Conservation (phyloP, 2,113 vertebrate genomes). For the human region DNA sequence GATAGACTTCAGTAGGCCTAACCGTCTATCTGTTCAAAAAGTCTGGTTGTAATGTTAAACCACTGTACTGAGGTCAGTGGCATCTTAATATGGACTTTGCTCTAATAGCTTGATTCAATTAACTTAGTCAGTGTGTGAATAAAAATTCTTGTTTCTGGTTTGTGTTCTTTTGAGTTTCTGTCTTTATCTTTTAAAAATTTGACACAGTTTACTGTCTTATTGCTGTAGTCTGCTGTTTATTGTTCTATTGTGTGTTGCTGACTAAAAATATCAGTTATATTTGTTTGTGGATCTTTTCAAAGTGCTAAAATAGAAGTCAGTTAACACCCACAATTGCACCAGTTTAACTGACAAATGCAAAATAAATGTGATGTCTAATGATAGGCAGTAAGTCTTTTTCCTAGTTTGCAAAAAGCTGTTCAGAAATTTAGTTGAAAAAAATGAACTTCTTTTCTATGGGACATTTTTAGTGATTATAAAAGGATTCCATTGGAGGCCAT, state of each 20-base stretch:
- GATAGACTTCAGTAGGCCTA: background rate
- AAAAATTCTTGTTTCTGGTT: background rate
- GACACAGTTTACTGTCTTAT: background rate
- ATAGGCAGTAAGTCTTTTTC: background rate
- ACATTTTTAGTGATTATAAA: background rate
- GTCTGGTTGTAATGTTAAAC: background rate
- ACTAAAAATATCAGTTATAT: constrained; percentile 30
- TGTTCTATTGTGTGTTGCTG: background rate
- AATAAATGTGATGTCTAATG: constrained; percentile 32
- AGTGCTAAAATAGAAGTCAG: constrained; percentile 27
- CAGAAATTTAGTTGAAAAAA: constrained; percentile 21
- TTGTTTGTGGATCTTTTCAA: constrained; percentile 26
- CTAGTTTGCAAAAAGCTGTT: constrained; percentile 12
- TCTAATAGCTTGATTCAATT: background rate
- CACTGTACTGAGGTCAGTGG: background rate
- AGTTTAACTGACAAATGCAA: constrained; percentile 32
- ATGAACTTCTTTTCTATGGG: background rate
- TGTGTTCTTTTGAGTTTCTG: constrained; percentile 9
- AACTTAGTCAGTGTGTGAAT: background rate
- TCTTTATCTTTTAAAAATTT: background rate
- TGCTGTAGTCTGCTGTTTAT: background rate
- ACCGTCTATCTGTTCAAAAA: background rate
- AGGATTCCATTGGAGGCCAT: background rate
- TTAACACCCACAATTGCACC: background rate
- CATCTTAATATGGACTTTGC: background rate